Evolutionary conservation across 2,797 vertebrate genomes (phyloP).

Genomic region (Phyllotis vaccarum): DNA sequence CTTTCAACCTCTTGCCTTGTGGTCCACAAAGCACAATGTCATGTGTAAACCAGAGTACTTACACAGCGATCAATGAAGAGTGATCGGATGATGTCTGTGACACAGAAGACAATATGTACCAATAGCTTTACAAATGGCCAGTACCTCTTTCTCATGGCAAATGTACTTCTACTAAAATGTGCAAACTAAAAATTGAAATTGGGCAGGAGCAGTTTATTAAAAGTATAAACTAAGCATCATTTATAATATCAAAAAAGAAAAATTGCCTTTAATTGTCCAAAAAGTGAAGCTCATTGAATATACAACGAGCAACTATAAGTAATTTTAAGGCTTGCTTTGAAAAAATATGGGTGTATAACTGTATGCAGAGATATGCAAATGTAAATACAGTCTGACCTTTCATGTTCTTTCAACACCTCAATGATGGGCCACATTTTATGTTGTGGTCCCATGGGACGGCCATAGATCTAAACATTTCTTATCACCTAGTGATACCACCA

Average conservation of each 20-base stretch:
- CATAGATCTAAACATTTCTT: too few relatives aligned
- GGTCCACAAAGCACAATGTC: background rate
- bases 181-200: background rate
- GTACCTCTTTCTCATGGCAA: background rate
- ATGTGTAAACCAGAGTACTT: background rate
- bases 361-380: background rate
- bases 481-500: background rate
- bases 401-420: background rate
- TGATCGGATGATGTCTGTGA: background rate
- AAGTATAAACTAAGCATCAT: background rate
- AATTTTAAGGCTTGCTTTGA: conserved; percentile 27
- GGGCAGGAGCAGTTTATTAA: background rate
- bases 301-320: background rate
- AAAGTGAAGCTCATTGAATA: background rate
- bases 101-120: background rate
- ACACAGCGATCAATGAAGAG: too few relatives aligned
- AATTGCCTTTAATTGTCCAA: background rate
- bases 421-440: background rate
- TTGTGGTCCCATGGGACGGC: background rate
- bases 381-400: background rate
- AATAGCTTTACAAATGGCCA: background rate
- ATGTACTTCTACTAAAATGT: background rate
- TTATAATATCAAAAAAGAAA: background rate
- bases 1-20: background rate
- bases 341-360: background rate